Evolutionary conservation across 2,113 vertebrate genomes (phyloP).

Genomic region (Anas platyrhynchos): DNA sequence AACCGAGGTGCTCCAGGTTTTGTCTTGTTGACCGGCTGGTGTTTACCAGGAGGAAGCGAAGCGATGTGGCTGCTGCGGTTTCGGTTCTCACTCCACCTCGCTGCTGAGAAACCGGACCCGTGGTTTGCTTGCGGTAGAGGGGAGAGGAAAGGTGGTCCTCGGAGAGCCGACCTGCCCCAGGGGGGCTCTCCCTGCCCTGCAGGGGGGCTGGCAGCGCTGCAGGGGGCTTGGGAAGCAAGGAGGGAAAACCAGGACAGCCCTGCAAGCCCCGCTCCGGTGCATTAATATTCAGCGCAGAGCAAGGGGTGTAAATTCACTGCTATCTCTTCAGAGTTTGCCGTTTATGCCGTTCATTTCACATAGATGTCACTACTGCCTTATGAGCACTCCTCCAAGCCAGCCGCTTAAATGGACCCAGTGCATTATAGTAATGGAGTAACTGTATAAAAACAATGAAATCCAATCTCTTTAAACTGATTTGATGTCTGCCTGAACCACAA

Average conservation of each 20-base stretch:
- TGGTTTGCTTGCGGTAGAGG: constrained; percentile 27
- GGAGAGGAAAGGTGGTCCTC: constrained; percentile 15
- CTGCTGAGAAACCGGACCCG: constrained; percentile 38
- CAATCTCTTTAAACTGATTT: constrained; percentile 90
- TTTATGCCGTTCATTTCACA: constrained; percentile 70
- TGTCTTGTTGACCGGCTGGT: neutral
- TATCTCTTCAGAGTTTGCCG: neutral
- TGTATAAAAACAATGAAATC: constrained; percentile 89
- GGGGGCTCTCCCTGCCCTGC: neutral
- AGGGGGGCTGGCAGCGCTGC: accelerated
- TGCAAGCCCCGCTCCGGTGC: accelerated
- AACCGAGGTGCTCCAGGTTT: neutral
- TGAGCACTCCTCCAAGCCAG: constrained; percentile 64
- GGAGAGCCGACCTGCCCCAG: neutral
- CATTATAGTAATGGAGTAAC: constrained; percentile 90
- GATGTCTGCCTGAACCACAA: constrained; percentile 85
- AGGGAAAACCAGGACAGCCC: neutral
- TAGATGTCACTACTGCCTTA: constrained; percentile 79
- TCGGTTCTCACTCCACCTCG: constrained; percentile 58
- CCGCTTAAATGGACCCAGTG: constrained; percentile 84
- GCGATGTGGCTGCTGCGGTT: constrained; percentile 37
- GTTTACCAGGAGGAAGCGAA: constrained; percentile 25
- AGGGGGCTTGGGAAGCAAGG: neutral
- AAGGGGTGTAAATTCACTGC: constrained; percentile 62
- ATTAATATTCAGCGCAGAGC: constrained; percentile 1